Percentiles rank a stretch among this genome's conserved stretches.
These are phyloP conservation scores for Ormia ochracea DNA, from an alignment of 2,888 invertebrate species.

Conservation along the genomic window DNA sequence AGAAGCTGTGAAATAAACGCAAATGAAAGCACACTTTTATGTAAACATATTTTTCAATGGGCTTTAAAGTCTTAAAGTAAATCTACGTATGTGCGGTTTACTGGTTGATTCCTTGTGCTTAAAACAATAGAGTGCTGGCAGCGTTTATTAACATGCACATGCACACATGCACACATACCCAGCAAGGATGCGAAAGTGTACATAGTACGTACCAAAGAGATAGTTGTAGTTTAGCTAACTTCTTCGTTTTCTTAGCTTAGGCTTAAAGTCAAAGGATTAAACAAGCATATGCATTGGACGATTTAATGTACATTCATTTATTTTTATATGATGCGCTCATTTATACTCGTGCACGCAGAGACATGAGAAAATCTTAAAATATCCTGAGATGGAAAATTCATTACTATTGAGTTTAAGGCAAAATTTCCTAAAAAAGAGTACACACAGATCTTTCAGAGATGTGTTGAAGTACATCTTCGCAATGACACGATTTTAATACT, in stretches of 20 bases:
- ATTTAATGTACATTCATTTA: slow-evolving; percentile 22
- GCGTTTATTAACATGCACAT: slow-evolving; percentile 4
- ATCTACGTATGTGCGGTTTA: slow-evolving; percentile 60
- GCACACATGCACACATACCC: slow-evolving; percentile 2
- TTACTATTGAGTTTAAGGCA: too few species aligned
- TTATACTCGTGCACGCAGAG: background rate
- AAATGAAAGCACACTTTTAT: background rate
- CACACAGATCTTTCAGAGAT: too few species aligned
- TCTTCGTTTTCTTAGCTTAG: background rate
- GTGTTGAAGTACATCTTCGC: too few species aligned
- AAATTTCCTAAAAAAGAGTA: too few species aligned
- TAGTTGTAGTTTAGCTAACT: background rate
- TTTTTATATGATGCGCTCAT: background rate
- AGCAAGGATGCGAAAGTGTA: background rate
- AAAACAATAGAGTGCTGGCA: slow-evolving; percentile 39
- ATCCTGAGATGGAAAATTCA: background rate
- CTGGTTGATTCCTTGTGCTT: slow-evolving; percentile 49
- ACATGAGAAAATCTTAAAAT: background rate
- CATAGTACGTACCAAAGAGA: background rate
- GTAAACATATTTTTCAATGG: background rate
- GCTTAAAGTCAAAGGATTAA: slow-evolving; percentile 52
- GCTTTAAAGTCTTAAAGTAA: slow-evolving; percentile 30
- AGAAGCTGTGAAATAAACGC: background rate
- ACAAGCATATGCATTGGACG: slow-evolving; percentile 43
- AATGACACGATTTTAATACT: too few species aligned